Evolutionary conservation across 1,140 invertebrate species (phyloP).

Genomic region (Lineus longissimus): DNA sequence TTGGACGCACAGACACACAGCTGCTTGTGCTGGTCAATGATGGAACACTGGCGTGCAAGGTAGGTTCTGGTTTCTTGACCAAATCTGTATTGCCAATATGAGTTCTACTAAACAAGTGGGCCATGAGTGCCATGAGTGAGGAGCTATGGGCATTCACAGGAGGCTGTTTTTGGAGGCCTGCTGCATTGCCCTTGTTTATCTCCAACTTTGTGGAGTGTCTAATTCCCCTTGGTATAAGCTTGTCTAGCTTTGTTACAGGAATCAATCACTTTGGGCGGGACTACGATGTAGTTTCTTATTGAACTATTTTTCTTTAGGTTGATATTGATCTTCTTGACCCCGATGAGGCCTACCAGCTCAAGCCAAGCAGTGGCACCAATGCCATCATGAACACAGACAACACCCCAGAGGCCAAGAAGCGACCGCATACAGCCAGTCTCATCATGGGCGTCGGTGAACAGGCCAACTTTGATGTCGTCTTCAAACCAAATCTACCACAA

Average conservation of each 20-base stretch:
- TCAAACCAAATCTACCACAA: slow-evolving; percentile 34
- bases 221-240: too few relatives aligned
- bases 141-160: too few relatives aligned
- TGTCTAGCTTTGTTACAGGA: too few relatives aligned
- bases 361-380: slow-evolving; percentile 31
- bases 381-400: slow-evolving; percentile 26
- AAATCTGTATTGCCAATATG: too few relatives aligned
- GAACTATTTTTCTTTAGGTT: slow-evolving; percentile 25
- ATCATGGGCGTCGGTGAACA: slow-evolving; percentile 41
- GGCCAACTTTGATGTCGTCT: slow-evolving; percentile 44
- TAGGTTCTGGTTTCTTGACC: too few relatives aligned
- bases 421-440: slow-evolving; percentile 48
- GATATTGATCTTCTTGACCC: slow-evolving; percentile 48
- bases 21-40: slow-evolving; percentile 50
- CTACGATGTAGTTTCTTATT: too few relatives aligned
- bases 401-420: slow-evolving; percentile 14
- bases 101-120: too few relatives aligned
- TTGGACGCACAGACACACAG: slow-evolving; percentile 39
- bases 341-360: slow-evolving; percentile 40
- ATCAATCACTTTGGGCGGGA: too few relatives aligned
- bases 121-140: too few relatives aligned
- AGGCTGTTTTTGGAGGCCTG: too few relatives aligned
- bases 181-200: too few relatives aligned
- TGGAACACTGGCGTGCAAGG: slow-evolving; percentile 51
- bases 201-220: too few relatives aligned